Evolutionary conservation across 2,888 invertebrate species (phyloP).

Genomic region (Synanthedon andrenaeformis): DNA sequence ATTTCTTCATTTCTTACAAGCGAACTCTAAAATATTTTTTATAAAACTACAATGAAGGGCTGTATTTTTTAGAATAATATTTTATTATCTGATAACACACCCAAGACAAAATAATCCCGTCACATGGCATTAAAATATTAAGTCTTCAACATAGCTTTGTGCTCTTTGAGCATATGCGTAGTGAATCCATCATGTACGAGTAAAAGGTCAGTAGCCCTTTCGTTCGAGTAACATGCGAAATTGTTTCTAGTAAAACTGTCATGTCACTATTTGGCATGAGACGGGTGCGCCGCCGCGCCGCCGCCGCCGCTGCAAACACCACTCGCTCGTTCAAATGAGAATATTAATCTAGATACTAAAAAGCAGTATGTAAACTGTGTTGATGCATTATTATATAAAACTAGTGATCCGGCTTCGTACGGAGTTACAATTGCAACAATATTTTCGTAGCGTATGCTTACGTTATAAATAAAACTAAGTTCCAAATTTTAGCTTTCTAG

Average conservation of each 20-base stretch:
- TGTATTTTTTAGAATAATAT: too few species aligned
- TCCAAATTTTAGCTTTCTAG: too few species aligned
- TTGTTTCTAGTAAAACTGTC: constrained; percentile 27
- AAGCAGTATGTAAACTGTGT: not conserved
- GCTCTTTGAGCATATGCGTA: not conserved
- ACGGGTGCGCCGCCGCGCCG: not conserved
- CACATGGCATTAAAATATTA: constrained; percentile 2
- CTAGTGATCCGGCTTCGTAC: too few species aligned
- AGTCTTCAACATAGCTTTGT: not conserved
- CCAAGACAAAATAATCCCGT: too few species aligned
- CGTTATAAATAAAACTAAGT: too few species aligned
- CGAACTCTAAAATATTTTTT: too few species aligned
- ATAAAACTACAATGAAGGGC: too few species aligned
- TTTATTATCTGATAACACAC: too few species aligned
- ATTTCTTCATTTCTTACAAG: too few species aligned
- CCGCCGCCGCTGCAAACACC: not conserved
- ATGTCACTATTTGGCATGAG: constrained; percentile 16
- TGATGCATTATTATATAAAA: not conserved
- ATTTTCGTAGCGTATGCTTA: too few species aligned
- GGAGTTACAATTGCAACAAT: too few species aligned
- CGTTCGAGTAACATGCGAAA: constrained; percentile 12
- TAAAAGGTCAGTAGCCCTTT: constrained; percentile 14
- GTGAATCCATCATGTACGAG: constrained; percentile 8
- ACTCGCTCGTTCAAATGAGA: not conserved
- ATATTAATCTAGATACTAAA: not conserved